Base-by-base conservation (phyloP, 2,113 vertebrate species). In the Podarcis raffonei region DNA sequence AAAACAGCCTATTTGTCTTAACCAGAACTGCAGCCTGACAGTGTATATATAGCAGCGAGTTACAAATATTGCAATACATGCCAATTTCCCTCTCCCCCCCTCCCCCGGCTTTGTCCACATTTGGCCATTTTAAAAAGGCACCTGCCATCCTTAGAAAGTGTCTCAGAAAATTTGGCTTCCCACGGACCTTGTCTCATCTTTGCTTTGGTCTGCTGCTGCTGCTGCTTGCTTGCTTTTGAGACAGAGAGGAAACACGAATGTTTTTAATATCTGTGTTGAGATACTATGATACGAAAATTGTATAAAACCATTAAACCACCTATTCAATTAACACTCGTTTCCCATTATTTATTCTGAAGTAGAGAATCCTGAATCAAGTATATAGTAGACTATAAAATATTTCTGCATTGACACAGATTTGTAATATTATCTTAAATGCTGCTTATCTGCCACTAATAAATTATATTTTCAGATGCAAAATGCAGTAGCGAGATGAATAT, bases 191-290 rank as follows among this genome's bases (percentile, higher is more conserved):
- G 84, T 74, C 25, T 25, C 1, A 81, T 84, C 84, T 2, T 2
- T 87, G 74, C 86, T 85, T 66, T 71, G 18, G 32, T 75, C 9
- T 20, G 90, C 2, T 53, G 48, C 11, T 72, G 85, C 83, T 86
- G 90, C 72, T 37, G 87, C 18, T 75, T 68, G 75, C 76, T 84
- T 92, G 81, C 81, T 81, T 80, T 35, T 23, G 27, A 30, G 71
- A 87, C 81, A 42, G 79, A 93, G 90, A 92, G 72, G 89, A 94
- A 90, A 87, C 91, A 93, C 90, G 74, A 87, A 81, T 59, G 1
- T 76, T 92, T 93, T 92, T 75, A 91, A 39, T 84, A 87, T 83
- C 87, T 94, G 62, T 84, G 91, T 94, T 89, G 57, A 30, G 66
- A 71, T 87, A 86, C 84, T 87, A 83, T 0, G 88, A 74, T 91